phyloP scores from a whole-genome alignment of 1,140 invertebrate genomes.

The Hycleus phaleratus region DNA sequence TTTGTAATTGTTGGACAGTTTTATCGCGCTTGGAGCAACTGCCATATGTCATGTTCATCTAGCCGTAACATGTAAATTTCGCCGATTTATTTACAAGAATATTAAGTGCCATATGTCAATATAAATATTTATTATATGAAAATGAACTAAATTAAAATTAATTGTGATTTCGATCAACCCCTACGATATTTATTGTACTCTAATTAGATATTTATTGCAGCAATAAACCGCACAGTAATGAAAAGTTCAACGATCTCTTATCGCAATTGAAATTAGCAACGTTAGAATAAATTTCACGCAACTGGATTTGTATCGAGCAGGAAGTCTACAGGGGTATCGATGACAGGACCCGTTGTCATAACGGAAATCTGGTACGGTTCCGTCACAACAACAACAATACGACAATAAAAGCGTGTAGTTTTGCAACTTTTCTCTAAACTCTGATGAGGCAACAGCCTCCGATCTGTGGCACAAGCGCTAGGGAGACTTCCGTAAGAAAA shows the following conservation, averaged over 20 bases:
- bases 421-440: neutral
- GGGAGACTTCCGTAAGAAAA: slow-evolving; percentile 8
- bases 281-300: no score
- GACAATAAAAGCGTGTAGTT: slow-evolving; percentile 16
- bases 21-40: neutral
- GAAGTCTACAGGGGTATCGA: no score
- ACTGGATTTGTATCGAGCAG: no score
- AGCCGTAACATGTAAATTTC: slow-evolving; percentile 4
- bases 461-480: neutral
- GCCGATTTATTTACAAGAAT: slow-evolving; percentile 6
- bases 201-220: no score
- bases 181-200: no score
- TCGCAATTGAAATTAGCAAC: no score
- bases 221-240: no score
- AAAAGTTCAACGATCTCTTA: no score
- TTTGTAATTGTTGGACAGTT: no score
- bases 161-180: neutral
- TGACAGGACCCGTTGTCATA: neutral
- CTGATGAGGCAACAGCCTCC: slow-evolving; percentile 3
- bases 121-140: neutral
- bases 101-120: slow-evolving; percentile 8
- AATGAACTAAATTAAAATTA: slow-evolving; percentile 3
- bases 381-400: slow-evolving; percentile 3
- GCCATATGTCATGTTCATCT: slow-evolving; percentile 7
- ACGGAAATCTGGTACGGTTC: slow-evolving; percentile 17